These are phyloP conservation scores for Dione juno DNA, from an alignment of 2,888 invertebrate species.

Conservation along the genomic window DNA sequence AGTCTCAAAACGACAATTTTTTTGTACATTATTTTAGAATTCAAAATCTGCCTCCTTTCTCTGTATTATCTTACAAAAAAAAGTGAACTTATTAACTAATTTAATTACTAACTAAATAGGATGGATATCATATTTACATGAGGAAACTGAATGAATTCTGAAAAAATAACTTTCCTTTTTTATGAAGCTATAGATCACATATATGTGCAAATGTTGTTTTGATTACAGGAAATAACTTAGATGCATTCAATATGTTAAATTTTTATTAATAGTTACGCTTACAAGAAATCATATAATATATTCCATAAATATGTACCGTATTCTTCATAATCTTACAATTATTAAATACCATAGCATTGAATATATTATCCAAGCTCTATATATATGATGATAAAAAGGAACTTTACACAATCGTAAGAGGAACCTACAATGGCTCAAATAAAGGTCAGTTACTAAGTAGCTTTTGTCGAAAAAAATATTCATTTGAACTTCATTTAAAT, in stretches of 20 bases:
- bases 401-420: conserved; percentile 4
- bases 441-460: conserved; percentile 22
- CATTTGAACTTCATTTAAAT: background rate
- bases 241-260: background rate
- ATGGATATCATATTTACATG: too few relatives aligned
- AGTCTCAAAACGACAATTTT: too few relatives aligned
- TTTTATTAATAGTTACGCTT: background rate
- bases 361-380: conserved; percentile 35
- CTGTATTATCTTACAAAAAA: too few relatives aligned
- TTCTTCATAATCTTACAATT: conserved; percentile 21
- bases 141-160: too few relatives aligned
- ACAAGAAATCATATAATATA: conserved; percentile 14
- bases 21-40: too few relatives aligned
- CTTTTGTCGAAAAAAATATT: background rate
- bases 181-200: too few relatives aligned
- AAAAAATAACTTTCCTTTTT: too few relatives aligned
- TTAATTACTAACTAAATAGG: too few relatives aligned
- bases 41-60: too few relatives aligned
- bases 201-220: background rate
- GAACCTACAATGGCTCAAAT: conserved; percentile 26
- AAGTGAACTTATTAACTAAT: too few relatives aligned
- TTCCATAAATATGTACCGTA: conserved; percentile 13
- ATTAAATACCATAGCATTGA: conserved; percentile 29
- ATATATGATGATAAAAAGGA: conserved; percentile 28
- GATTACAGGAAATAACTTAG: conserved; percentile 1